phyloP scores from a whole-genome alignment of 2,888 invertebrate species.

The Drosophila maculinotata region DNA sequence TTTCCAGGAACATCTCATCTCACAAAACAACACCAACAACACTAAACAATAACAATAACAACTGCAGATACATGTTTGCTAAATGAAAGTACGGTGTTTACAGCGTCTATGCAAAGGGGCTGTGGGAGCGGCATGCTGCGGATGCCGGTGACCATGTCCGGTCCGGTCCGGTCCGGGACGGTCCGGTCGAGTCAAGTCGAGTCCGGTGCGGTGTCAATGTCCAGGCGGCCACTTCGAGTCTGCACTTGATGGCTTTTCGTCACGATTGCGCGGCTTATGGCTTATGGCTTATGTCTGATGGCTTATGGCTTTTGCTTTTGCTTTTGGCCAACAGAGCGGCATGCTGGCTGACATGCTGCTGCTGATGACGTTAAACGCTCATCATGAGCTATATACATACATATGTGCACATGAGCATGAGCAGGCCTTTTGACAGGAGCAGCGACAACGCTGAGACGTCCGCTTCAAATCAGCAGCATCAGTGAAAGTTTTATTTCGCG shows the following conservation, averaged over 20 bases:
- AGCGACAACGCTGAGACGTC: slow-evolving; percentile 44
- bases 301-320: slow-evolving; percentile 36
- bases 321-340: slow-evolving; percentile 14
- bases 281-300: slow-evolving; percentile 40
- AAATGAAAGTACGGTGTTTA: slow-evolving; percentile 69
- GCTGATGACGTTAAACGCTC: slow-evolving; percentile 53
- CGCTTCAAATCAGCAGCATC: slow-evolving; percentile 64
- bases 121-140: not conserved
- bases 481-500: slow-evolving; percentile 71
- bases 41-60: not conserved
- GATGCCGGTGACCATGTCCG: slow-evolving; percentile 45
- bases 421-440: slow-evolving; percentile 73
- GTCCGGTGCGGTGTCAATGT: slow-evolving; percentile 70
- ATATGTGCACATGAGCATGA: slow-evolving; percentile 53
- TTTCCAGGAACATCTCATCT: slow-evolving; percentile 51
- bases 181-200: too few relatives aligned
- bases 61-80: slow-evolving; percentile 43
- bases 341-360: too few relatives aligned
- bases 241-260: slow-evolving; percentile 74
- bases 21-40: not conserved
- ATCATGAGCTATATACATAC: slow-evolving; percentile 65
- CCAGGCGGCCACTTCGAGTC: slow-evolving; percentile 52
- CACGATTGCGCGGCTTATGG: slow-evolving; percentile 62
- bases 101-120: slow-evolving; percentile 10
- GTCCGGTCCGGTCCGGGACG: slow-evolving; percentile 10